Evolutionary conservation across 2,797 vertebrate species (phyloP), one percentile per base, ranked within the genome.

Genomic region (Gobionotothen gibberifrons): DNA sequence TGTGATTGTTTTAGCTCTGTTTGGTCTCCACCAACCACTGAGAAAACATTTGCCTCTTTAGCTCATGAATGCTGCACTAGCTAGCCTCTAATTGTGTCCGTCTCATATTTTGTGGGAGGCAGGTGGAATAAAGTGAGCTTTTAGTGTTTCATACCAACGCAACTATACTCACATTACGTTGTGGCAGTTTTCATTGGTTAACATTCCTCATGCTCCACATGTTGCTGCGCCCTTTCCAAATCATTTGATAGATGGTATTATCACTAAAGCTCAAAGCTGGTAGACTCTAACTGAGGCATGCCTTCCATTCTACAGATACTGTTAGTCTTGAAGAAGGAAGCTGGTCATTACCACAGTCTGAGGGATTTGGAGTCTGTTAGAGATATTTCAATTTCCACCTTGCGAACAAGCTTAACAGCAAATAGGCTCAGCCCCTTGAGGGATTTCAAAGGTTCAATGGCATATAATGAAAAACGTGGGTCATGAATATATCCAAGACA

Each of bases 231-330:
- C 10, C 36, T 21, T 32, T 58, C 26, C 32, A 56, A 77, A 70
- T 82, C 57, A 44, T 29, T 11, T 29, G 6, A n/a, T n/a, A 62
- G 64, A 65, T 42, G 63, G 55, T 75, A 47, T 82, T 79, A 76
- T 85, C 76, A 48, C 69, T 36, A 9, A 36, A 36, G 6, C 32
- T 36, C 32, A 66, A 62, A 82, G 63, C 57, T 3, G n/a, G 4
- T 48, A 39, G 40, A 29, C 36, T 59, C 46, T 19, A 26, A 19
- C 57, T 69, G 69, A 82, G 64, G 72, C 69, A 64, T 3, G 26
- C 47, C 22, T 2, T 58, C 48, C 49, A 9, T 65, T 58, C 73
- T 52, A 17, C 42, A 58, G 59, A 14, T 26, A 26, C 4, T 5
- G 64, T 21, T 19, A 44, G 22, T 66, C 17, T 26, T 0, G 1